phyloP scores from a whole-genome alignment of 1,140 invertebrate species.

The Drepana arcuata region DNA sequence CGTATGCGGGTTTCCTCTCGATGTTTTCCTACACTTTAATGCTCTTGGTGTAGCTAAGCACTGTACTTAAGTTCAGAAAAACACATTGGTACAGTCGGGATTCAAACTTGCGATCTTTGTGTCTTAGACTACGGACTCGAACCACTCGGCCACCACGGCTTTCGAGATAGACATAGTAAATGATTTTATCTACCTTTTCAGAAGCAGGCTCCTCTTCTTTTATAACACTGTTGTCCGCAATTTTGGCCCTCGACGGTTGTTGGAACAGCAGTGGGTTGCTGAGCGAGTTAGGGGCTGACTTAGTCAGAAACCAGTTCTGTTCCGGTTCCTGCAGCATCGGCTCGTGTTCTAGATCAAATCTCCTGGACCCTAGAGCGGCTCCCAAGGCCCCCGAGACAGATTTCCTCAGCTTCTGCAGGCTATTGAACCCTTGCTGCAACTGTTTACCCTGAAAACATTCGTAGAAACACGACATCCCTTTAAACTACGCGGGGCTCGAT shows the following conservation, averaged over 20 bases:
- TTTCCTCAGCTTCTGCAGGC: constrained; percentile 77
- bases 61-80: too few species aligned
- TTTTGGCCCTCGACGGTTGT: constrained; percentile 33
- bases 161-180: too few species aligned
- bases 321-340: constrained; percentile 66
- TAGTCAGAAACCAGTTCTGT: constrained; percentile 83
- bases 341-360: constrained; percentile 58
- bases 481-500: constrained; percentile 60
- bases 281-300: constrained; percentile 84
- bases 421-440: constrained; percentile 74
- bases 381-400: constrained; percentile 80
- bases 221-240: constrained; percentile 37
- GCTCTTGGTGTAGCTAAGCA: too few species aligned
- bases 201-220: constrained; percentile 43
- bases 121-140: too few species aligned
- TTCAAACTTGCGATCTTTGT: too few species aligned
- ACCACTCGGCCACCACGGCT: too few species aligned
- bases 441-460: constrained; percentile 69
- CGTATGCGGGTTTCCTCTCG: too few species aligned
- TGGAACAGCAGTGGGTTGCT: constrained; percentile 73
- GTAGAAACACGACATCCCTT: constrained; percentile 69
- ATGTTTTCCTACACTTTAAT: too few species aligned
- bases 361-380: constrained; percentile 57
- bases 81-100: too few species aligned
- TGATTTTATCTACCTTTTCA: constrained; percentile 49